A percentile compares a stretch with the other conserved stretches of the same genome.
Evolutionary conservation across 2,888 invertebrate genomes (phyloP).

Genomic region (Idaea aversata): DNA sequence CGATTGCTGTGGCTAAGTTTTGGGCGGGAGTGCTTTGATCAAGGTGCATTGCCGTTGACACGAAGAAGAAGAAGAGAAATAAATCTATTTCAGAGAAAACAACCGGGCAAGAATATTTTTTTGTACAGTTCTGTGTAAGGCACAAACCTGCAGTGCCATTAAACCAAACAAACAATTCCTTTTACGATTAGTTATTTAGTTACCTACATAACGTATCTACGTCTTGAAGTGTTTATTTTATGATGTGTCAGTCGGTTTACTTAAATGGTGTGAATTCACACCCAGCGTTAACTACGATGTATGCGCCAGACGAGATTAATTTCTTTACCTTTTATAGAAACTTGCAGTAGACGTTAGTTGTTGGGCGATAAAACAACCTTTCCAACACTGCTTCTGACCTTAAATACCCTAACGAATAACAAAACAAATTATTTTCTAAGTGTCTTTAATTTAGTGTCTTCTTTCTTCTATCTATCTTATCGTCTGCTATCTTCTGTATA

Average conservation of each 20-base stretch:
- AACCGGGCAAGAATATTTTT: neutral
- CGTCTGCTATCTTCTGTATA: too few relatives aligned
- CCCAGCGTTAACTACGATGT: slow-evolving; percentile 18
- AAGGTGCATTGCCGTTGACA: too few relatives aligned
- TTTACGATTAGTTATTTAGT: neutral
- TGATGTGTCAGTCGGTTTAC: slow-evolving; percentile 18
- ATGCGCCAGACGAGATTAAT: slow-evolving; percentile 13
- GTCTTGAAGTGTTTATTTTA: slow-evolving; percentile 16
- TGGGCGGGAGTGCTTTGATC: too few relatives aligned
- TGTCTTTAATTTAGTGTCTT: too few relatives aligned
- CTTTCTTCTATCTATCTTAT: too few relatives aligned
- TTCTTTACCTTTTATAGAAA: slow-evolving; percentile 11
- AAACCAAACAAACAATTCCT: neutral
- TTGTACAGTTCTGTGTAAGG: neutral
- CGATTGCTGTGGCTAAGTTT: too few relatives aligned
- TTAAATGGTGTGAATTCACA: slow-evolving; percentile 24
- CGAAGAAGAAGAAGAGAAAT: too few relatives aligned
- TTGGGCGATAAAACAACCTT: too few relatives aligned
- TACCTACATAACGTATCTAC: neutral
- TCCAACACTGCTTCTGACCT: too few relatives aligned
- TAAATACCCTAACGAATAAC: too few relatives aligned
- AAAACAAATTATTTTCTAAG: too few relatives aligned
- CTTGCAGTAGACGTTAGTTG: neutral
- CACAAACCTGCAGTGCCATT: neutral
- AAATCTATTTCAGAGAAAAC: neutral